phyloP scores from a whole-genome alignment of 1,140 invertebrate species.

The Pogonognathellus flavescens region DNA sequence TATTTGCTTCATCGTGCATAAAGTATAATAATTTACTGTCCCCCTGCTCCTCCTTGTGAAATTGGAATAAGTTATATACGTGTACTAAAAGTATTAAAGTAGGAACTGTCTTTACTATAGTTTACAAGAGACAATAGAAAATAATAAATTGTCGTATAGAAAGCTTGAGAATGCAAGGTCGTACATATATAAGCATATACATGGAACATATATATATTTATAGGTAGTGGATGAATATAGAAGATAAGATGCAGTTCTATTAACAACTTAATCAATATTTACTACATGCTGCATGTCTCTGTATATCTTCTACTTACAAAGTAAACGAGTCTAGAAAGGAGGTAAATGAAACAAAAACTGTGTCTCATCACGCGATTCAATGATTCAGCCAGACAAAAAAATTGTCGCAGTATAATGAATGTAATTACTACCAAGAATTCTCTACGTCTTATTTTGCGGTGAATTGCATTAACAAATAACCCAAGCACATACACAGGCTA shows the following conservation, averaged over 20 bases:
- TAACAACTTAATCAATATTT: slow-evolving; percentile 32
- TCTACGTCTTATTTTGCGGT: too few species aligned
- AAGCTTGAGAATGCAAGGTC: background rate
- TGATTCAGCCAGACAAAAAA: background rate
- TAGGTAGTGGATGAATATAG: background rate
- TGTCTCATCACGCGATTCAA: background rate
- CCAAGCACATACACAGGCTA: too few species aligned
- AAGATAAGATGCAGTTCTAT: slow-evolving; percentile 15
- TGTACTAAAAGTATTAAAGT: background rate
- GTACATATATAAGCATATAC: too few species aligned
- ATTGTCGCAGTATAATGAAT: background rate
- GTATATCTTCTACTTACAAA: too few species aligned
- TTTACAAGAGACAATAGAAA: background rate
- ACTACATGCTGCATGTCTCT: background rate
- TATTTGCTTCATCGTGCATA: too few species aligned
- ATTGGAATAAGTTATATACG: background rate
- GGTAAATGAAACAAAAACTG: too few species aligned
- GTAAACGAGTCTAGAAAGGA: too few species aligned
- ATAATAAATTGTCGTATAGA: slow-evolving; percentile 6
- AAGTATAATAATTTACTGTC: too few species aligned
- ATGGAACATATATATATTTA: background rate
- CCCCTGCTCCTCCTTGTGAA: too few species aligned
- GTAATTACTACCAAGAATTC: too few species aligned
- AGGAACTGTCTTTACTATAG: background rate
- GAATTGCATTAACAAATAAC: too few species aligned